A percentile compares a stretch with the other conserved stretches of the same genome.
phyloP scores from a whole-genome alignment of 2,797 vertebrate genomes.

The Oryzias dopingdopingensis region DNA sequence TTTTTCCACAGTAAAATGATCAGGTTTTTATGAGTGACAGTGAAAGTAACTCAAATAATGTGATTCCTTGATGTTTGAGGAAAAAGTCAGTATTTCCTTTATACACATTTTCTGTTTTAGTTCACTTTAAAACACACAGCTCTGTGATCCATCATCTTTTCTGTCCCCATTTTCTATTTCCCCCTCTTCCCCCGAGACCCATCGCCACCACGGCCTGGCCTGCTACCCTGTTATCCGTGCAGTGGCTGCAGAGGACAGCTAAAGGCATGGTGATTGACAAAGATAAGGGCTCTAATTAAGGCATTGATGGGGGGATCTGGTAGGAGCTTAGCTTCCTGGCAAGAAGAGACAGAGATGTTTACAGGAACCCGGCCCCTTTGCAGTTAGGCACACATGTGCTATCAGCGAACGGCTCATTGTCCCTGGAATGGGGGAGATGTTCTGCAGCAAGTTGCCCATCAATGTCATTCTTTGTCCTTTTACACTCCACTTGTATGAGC shows the following conservation, averaged over 20 bases:
- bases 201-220: conserved; percentile 15
- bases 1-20: background rate
- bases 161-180: conserved; percentile 9
- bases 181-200: conserved; percentile 29
- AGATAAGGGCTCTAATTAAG: conserved; percentile 77
- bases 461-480: conserved; percentile 74
- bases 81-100: background rate
- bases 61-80: background rate
- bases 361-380: conserved; percentile 48
- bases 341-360: conserved; percentile 58
- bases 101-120: conserved; percentile 6
- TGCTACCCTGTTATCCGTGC: conserved; percentile 39
- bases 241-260: conserved; percentile 41
- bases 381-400: conserved; percentile 77
- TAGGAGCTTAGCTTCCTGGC: conserved; percentile 67
- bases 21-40: conserved; percentile 6
- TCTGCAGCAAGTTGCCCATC: conserved; percentile 57
- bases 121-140: conserved; percentile 7
- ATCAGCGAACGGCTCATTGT: conserved; percentile 68
- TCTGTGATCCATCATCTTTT: conserved; percentile 17
- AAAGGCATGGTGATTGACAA: conserved; percentile 66
- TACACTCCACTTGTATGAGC: conserved; percentile 37
- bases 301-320: conserved; percentile 63
- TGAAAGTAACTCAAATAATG: background rate
- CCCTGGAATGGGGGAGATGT: conserved; percentile 48